Base-by-base conservation (phyloP, 2,113 vertebrate genomes). In the Ictidomys tridecemlineatus region DNA sequence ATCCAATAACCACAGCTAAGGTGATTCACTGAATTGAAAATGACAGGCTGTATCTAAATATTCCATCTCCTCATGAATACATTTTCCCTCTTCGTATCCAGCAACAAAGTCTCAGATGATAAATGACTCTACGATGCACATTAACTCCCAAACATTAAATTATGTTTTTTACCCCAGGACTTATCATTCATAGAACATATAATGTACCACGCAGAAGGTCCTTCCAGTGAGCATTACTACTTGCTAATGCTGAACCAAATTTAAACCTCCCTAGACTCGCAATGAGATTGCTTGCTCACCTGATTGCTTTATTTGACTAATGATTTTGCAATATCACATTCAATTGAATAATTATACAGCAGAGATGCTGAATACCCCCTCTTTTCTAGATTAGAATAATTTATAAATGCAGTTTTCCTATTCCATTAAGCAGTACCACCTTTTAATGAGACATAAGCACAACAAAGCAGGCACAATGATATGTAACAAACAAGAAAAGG, bases 271-370 rank as follows among this genome's bases (percentile, higher is more conserved):
- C 77, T 89, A 78, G 83, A 85, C 45, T 77, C 5, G 37, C 58
- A 85, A 42, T 73, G 63, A 95, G 96, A 96, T 94, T 96, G 42
- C 96, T 92, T 97, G 92, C 96, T 97, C 82, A 74, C 63, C 65
- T 94, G 95, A 95, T 94, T 96, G 85, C 96, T 96, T 98, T 97
- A 97, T 94, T 95, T 22, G 2, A 89, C 82, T 97, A 97, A 96
- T 83, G 89, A 97, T 88, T 97, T 98, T 91, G 61, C 88, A 96
- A 73, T 96, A 97, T 95, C 76, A 74, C 77, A 93, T 97, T 93
- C 95, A 94, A 32, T 51, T 95, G 96, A 97, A 94, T 97, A 98
- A 97, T 97, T 98, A 90, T 76, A 88, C 89, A 78, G 85, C 37
- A 90, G 86, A 95, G n/a, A 78, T 94, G 89, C 90, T 63, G 65